Evolutionary conservation across 2,888 invertebrate species (phyloP).

Genomic region (Catotricha subobsoleta): DNA sequence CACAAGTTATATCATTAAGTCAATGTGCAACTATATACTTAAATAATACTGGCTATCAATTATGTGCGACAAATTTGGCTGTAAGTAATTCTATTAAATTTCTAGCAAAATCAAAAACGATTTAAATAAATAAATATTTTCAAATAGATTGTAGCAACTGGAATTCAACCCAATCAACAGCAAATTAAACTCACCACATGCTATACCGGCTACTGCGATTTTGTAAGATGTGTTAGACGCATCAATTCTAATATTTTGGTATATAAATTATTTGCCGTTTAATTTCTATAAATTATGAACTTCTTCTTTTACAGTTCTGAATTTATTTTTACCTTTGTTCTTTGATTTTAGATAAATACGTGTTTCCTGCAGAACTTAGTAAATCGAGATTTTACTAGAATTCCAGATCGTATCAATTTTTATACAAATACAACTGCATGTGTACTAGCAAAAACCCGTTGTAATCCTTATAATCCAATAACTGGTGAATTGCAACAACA

Average conservation of each 20-base stretch:
- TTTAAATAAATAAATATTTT: neutral
- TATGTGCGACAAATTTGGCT: constrained; percentile 31
- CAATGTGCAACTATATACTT: constrained; percentile 37
- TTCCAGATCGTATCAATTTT: constrained; percentile 21
- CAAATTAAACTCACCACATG: constrained; percentile 20
- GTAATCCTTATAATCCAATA: constrained; percentile 43
- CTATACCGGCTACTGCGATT: constrained; percentile 41
- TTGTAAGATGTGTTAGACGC: constrained; percentile 38
- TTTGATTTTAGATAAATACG: constrained; percentile 14
- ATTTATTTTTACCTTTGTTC: neutral
- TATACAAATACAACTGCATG: constrained; percentile 47
- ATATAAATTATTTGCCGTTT: constrained; percentile 13
- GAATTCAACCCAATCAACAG: constrained; percentile 12
- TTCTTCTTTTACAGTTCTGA: neutral
- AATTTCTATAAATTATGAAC: neutral
- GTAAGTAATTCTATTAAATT: neutral
- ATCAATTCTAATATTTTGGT: constrained; percentile 39
- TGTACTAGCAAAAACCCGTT: constrained; percentile 42
- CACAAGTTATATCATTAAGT: constrained; percentile 34
- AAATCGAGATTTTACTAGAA: constrained; percentile 13
- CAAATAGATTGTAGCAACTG: constrained; percentile 10
- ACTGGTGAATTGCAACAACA: constrained; percentile 42
- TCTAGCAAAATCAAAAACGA: neutral
- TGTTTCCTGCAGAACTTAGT: constrained; percentile 15
- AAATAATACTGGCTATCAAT: constrained; percentile 32